phyloP scores from a whole-genome alignment of 1,140 invertebrate species.

The Anthonomus grandis region DNA sequence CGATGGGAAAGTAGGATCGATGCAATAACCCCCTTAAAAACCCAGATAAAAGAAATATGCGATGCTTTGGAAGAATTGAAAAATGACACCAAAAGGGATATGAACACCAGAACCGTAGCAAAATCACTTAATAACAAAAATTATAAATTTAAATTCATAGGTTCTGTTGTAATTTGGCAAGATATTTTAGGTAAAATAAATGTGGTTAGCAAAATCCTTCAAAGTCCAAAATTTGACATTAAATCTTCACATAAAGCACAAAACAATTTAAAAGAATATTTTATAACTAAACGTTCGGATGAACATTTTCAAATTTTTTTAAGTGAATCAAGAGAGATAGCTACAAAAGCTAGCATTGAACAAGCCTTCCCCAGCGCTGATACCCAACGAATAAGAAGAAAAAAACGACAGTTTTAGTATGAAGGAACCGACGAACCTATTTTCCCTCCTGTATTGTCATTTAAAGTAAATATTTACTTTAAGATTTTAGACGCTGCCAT shows the following conservation, averaged over 20 bases:
- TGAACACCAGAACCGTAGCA: no score
- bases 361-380: background rate
- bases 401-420: no score
- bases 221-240: no score
- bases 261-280: constrained; percentile 1
- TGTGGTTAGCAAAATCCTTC: constrained; percentile 3
- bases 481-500: constrained; percentile 5
- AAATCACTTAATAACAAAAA: background rate
- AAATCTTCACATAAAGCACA: no score
- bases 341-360: background rate
- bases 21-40: constrained; percentile 4
- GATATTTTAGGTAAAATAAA: background rate
- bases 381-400: constrained; percentile 6
- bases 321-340: constrained; percentile 1
- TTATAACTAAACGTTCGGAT: background rate
- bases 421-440: no score
- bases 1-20: constrained; percentile 14
- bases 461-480: constrained; percentile 11
- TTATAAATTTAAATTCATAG: constrained; percentile 6
- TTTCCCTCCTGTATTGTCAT: constrained; percentile 1
- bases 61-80: constrained; percentile 10
- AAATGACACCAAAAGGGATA: constrained; percentile 2
- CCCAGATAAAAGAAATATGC: constrained; percentile 7
- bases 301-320: constrained; percentile 3
- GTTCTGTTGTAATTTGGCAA: constrained; percentile 7